These are phyloP conservation scores for Apogon talboti DNA, from an alignment of 2,797 vertebrate genomes.

Conservation along the genomic window DNA sequence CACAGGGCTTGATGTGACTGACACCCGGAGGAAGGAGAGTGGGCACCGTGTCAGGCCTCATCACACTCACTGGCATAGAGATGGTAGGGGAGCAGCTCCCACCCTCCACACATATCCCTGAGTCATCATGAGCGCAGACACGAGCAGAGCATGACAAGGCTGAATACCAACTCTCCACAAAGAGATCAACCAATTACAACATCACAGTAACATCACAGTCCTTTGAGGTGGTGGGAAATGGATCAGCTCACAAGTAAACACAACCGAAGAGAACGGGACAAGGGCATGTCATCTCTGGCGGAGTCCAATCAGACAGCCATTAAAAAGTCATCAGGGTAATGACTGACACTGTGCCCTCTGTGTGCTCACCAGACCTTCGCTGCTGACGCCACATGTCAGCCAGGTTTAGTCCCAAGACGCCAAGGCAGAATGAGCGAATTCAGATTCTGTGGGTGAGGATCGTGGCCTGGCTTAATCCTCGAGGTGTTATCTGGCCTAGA, in stretches of 20 bases:
- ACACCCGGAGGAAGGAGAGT: slow-evolving; percentile 74
- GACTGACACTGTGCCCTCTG: slow-evolving; percentile 68
- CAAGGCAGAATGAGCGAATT: slow-evolving; percentile 25
- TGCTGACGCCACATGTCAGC: slow-evolving; percentile 40
- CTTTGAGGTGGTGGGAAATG: slow-evolving; percentile 31
- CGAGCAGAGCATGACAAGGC: slow-evolving; percentile 41
- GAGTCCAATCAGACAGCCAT: slow-evolving; percentile 76
- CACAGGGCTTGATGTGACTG: slow-evolving; percentile 59
- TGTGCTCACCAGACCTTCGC: slow-evolving; percentile 58
- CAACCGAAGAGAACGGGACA: slow-evolving; percentile 52
- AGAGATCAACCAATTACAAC: slow-evolving; percentile 26
- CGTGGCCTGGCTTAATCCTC: slow-evolving; percentile 19
- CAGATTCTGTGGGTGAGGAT: slow-evolving; percentile 32
- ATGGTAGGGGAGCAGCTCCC: slow-evolving; percentile 44
- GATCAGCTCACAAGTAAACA: slow-evolving; percentile 44
- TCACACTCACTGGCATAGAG: slow-evolving; percentile 71
- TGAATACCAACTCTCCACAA: slow-evolving; percentile 34
- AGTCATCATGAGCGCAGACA: slow-evolving; percentile 59
- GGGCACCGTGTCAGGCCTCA: slow-evolving; percentile 74
- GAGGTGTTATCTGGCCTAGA: slow-evolving; percentile 12
- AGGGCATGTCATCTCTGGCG: slow-evolving; percentile 69
- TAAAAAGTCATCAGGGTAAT: slow-evolving; percentile 79
- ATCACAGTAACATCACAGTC: not conserved
- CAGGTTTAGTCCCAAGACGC: slow-evolving; percentile 42
- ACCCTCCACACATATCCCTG: slow-evolving; percentile 51